Evolutionary conservation across 1,140 invertebrate genomes (phyloP), one percentile per base, ranked within the genome.

Genomic region (Stratiolaelaps scimitus): DNA sequence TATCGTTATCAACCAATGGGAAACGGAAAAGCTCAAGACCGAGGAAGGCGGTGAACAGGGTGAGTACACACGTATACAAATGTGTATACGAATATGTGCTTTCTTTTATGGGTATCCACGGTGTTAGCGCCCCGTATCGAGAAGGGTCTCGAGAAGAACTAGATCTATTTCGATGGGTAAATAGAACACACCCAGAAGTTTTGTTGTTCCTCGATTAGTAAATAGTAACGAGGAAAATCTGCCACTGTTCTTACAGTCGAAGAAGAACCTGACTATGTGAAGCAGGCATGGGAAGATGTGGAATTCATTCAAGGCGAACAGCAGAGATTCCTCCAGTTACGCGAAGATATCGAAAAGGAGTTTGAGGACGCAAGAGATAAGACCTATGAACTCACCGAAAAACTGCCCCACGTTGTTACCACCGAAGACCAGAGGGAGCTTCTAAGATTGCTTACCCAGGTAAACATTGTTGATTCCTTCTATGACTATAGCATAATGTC

Each of bases 401-500:
- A 87, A 77, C 78, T 92, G 44, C 88, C 88, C 17, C 83, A 83
- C 43, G 81, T 84, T 65, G 84, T 89, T 44, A 88, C 82, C 71
- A 88, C 85, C 64, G 85, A 88, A 46, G 88, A 91, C 66, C 89
- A 93, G 75, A 80, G 86, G 48, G 90, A 93, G 71, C 81, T 93
- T 40, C 76, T 92, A 19, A 82, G 84, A 13, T 76, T 93, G 23
- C 82, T 93, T 71, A 88, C 88, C 72, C 81, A 86, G 69, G 77
- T 68, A 34, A 60, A 15, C 15, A 23, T 26, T 5, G 34, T 26
- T 4, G 34, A 6, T 40, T 40, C 10, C 34, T 4, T 6, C 4
- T 40, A 40, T 40, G 10, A 40, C 34, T 6, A 40, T 40, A 40
- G 34, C 34, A 40, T 10, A 40, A 10, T 10, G 10, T 10, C 34